Percentiles rank a stretch among this genome's conserved stretches.
Evolutionary conservation across 2,888 invertebrate genomes (phyloP).

Genomic region (Drymonia ruficornis): DNA sequence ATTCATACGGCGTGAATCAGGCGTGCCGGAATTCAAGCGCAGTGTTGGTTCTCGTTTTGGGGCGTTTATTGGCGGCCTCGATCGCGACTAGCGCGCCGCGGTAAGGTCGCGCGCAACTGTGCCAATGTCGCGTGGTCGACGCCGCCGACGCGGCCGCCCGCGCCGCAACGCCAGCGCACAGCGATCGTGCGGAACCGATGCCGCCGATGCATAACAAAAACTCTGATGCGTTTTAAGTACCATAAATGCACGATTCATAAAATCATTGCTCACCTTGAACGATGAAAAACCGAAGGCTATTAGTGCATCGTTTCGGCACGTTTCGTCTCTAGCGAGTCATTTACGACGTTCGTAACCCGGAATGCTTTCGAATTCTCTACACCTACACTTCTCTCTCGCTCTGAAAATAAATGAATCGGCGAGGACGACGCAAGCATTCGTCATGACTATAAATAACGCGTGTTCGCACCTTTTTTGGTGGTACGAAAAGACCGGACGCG

Average conservation of each 20-base stretch:
- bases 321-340: conserved; percentile 15
- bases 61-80: conserved; percentile 78
- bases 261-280: conserved; percentile 29
- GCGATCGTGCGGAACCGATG: conserved; percentile 74
- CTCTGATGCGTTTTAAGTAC: conserved; percentile 20
- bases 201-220: conserved; percentile 36
- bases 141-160: conserved; percentile 53
- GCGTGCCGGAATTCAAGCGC: conserved; percentile 74
- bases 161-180: conserved; percentile 42
- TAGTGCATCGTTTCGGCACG: conserved; percentile 19
- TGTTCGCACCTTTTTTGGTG: conserved; percentile 83
- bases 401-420: conserved; percentile 71
- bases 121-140: conserved; percentile 77
- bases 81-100: conserved; percentile 60
- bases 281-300: conserved; percentile 18
- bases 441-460: conserved; percentile 78
- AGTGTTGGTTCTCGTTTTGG: conserved; percentile 71
- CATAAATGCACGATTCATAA: conserved; percentile 12
- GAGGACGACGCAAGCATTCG: conserved; percentile 68
- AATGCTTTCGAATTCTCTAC: conserved; percentile 54
- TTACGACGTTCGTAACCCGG: conserved; percentile 38
- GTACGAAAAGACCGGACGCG: conserved; percentile 80
- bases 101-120: conserved; percentile 80
- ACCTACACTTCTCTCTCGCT: conserved; percentile 63
- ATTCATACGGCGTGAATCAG: conserved; percentile 72